A percentile compares a stretch with the other conserved stretches of the same genome.
Evolutionary conservation across 1,140 invertebrate genomes (phyloP).

Genomic region (Trachymyrmex septentrionalis): DNA sequence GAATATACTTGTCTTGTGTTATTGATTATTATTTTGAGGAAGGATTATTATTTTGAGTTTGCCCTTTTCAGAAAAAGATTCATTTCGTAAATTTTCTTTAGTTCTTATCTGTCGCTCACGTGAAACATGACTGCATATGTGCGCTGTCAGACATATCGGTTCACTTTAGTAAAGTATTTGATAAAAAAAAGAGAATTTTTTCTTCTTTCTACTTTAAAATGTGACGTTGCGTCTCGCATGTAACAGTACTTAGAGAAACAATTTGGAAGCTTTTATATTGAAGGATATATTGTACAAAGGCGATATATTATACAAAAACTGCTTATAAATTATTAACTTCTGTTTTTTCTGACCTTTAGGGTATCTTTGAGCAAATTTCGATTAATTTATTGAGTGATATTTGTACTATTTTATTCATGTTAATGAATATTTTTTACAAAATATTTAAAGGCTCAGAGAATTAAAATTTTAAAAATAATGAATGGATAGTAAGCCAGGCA

Average conservation of each 20-base stretch:
- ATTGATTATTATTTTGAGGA: background rate
- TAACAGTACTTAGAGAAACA: background rate
- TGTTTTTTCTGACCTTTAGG: background rate
- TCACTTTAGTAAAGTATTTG: background rate
- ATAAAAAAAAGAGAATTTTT: background rate
- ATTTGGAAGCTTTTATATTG: background rate
- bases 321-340: background rate
- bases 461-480: too few relatives aligned
- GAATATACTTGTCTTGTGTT: background rate
- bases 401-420: background rate
- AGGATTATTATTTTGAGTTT: background rate
- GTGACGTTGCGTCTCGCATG: background rate
- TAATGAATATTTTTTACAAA: too few relatives aligned
- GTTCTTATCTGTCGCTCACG: background rate
- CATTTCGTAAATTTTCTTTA: background rate
- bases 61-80: background rate
- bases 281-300: too few relatives aligned
- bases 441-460: too few relatives aligned
- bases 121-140: background rate
- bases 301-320: background rate
- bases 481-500: too few relatives aligned
- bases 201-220: background rate
- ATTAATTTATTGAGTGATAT: background rate
- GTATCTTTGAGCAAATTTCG: background rate
- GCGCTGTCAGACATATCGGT: too few relatives aligned